These are phyloP conservation scores for Lochmaea capreae DNA, from an alignment of 2,888 invertebrate species.

Conservation along the genomic window DNA sequence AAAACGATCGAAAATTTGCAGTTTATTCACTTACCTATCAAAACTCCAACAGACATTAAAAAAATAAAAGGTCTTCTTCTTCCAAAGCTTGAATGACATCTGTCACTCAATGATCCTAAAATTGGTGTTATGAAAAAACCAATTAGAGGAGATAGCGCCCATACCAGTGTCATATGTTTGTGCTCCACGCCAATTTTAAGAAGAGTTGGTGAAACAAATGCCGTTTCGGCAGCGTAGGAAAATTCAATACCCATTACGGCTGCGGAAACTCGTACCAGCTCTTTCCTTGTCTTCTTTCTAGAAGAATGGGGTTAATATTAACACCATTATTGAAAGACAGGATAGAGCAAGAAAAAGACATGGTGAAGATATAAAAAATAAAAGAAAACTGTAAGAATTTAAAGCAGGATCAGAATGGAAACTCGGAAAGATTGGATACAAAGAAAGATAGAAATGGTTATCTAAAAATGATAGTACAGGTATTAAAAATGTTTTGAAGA, in stretches of 20 bases:
- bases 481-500: no score
- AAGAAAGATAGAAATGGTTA: no score
- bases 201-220: conserved; percentile 94
- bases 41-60: conserved; percentile 87
- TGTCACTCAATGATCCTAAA: conserved; percentile 91
- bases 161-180: conserved; percentile 93
- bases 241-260: conserved; percentile 98
- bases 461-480: no score
- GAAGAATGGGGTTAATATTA: conserved; percentile 41
- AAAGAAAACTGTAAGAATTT: no score
- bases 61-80: conserved; percentile 93
- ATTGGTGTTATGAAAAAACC: conserved; percentile 96
- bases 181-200: conserved; percentile 93
- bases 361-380: no score
- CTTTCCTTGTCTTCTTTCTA: conserved; percentile 82
- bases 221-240: conserved; percentile 97
- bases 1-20: background rate
- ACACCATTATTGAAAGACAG: no score
- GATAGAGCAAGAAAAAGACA: no score
- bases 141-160: conserved; percentile 93
- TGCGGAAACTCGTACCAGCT: conserved; percentile 88
- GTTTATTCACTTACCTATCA: conserved; percentile 75
- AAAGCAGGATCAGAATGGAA: no score
- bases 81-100: conserved; percentile 84
- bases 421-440: no score